Conservation (phyloP, 2,888 invertebrate species). For the Leucophora obtusa region DNA sequence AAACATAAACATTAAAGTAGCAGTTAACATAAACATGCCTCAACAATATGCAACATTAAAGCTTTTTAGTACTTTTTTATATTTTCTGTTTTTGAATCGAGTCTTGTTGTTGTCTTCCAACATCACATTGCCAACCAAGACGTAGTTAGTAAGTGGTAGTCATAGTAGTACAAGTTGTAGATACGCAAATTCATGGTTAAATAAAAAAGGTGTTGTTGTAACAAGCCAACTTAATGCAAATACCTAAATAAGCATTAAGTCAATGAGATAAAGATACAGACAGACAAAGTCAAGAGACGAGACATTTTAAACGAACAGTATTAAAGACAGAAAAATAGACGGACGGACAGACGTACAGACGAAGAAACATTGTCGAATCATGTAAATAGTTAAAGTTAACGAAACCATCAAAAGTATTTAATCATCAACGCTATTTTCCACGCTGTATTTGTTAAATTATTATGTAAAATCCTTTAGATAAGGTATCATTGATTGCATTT, state of each 20-base stretch:
- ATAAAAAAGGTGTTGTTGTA: slow-evolving; percentile 54
- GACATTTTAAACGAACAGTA: background rate
- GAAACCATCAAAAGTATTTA: slow-evolving; percentile 52
- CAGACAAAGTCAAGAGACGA: background rate
- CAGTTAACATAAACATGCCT: slow-evolving; percentile 63
- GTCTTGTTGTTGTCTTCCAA: background rate
- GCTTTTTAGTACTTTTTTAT: background rate
- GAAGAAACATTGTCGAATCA: slow-evolving; percentile 25
- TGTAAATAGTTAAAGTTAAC: slow-evolving; percentile 50
- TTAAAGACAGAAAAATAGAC: slow-evolving; percentile 3
- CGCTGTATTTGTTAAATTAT: slow-evolving; percentile 44
- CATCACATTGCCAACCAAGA: background rate
- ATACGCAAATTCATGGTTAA: slow-evolving; percentile 63
- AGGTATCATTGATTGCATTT: slow-evolving; percentile 18
- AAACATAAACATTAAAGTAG: slow-evolving; percentile 65
- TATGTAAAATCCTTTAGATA: slow-evolving; percentile 51
- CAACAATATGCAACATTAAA: slow-evolving; percentile 52
- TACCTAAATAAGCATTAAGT: slow-evolving; percentile 61
- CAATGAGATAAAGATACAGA: slow-evolving; percentile 52
- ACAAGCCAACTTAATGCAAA: slow-evolving; percentile 63
- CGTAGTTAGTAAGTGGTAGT: slow-evolving; percentile 5
- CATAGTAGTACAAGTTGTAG: slow-evolving; percentile 39
- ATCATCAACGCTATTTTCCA: slow-evolving; percentile 56
- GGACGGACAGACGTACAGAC: slow-evolving; percentile 8
- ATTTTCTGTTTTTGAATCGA: slow-evolving; percentile 12